phyloP scores from a whole-genome alignment of 1,140 invertebrate genomes.

The Ptiloglossa arizonensis region DNA sequence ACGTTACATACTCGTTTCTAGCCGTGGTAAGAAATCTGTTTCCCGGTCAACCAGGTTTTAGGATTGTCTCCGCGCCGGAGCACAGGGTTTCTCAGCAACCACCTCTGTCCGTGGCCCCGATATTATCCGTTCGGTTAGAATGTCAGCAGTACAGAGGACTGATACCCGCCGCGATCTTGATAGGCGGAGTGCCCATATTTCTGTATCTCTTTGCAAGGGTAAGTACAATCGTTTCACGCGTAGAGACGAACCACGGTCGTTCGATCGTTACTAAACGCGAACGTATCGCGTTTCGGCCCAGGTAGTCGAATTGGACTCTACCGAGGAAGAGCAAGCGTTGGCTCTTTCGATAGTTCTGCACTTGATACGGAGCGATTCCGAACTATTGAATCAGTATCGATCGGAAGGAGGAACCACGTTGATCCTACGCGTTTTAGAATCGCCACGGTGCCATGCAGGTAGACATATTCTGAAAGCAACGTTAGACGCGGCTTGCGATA shows the following conservation, averaged over 20 bases:
- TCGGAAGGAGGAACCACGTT: conserved; percentile 80
- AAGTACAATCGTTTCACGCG: conserved; percentile 25
- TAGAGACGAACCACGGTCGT: not conserved
- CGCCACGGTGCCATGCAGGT: conserved; percentile 80
- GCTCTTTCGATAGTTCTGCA: conserved; percentile 83
- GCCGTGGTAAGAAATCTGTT: conserved; percentile 79
- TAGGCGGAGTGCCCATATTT: conserved; percentile 84
- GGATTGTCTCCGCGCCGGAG: conserved; percentile 78
- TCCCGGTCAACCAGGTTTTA: conserved; percentile 80
- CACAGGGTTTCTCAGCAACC: conserved; percentile 80
- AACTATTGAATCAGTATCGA: conserved; percentile 81
- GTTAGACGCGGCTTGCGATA: conserved; percentile 83
- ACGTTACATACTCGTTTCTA: conserved; percentile 36
- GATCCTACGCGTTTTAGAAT: conserved; percentile 82
- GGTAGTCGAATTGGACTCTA: conserved; percentile 84
- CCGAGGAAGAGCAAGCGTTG: conserved; percentile 83
- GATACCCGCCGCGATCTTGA: conserved; percentile 81
- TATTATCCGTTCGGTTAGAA: conserved; percentile 73
- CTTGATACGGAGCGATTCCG: conserved; percentile 81
- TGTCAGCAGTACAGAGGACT: conserved; percentile 82
- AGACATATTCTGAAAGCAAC: conserved; percentile 83
- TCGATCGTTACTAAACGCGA: not conserved
- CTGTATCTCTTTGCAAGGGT: conserved; percentile 85
- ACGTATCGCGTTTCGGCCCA: conserved; percentile 64
- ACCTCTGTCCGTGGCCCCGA: conserved; percentile 78